Percentiles rank a stretch among this genome's conserved stretches.
Evolutionary conservation across 2,113 vertebrate genomes (phyloP).

Genomic region (Rattus rattus): DNA sequence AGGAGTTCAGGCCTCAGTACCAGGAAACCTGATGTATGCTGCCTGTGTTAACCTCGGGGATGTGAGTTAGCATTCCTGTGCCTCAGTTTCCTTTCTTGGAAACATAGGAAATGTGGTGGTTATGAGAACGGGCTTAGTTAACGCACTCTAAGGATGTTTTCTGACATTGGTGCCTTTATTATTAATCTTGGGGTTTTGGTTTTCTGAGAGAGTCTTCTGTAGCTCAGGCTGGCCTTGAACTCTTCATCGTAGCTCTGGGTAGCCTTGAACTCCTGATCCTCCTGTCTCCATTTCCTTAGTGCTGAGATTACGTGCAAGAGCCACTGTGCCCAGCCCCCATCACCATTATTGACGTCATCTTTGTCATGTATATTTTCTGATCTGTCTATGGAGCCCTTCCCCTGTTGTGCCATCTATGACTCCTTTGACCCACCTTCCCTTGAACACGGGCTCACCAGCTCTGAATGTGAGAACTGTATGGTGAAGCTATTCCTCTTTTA

Average conservation of each 20-base stretch:
- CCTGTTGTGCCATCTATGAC: not conserved
- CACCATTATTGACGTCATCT: not conserved
- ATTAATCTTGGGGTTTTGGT: not conserved
- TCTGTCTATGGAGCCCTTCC: not conserved
- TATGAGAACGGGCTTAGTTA: constrained; percentile 23
- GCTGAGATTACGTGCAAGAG: not conserved
- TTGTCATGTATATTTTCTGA: not conserved
- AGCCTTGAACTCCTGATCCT: not conserved
- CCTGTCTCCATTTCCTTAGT: not conserved
- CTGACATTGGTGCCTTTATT: not conserved
- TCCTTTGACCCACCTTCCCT: not conserved
- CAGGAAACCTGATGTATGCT: not conserved
- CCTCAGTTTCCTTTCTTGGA: constrained; percentile 6
- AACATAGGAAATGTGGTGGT: not conserved
- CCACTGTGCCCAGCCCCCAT: not conserved
- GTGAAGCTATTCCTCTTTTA: not conserved
- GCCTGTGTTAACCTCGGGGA: not conserved
- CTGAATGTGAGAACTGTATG: not conserved
- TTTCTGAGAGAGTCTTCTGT: not conserved
- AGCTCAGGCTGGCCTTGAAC: not conserved
- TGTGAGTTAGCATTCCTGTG: constrained; percentile 27
- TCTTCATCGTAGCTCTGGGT: no score
- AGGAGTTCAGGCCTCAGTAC: not conserved
- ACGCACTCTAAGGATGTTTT: not conserved
- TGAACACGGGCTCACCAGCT: not conserved